Conservation (phyloP, 30 jellyfish, hydroid and myxozoan genomes). For the Rhopilema esculentum region DNA sequence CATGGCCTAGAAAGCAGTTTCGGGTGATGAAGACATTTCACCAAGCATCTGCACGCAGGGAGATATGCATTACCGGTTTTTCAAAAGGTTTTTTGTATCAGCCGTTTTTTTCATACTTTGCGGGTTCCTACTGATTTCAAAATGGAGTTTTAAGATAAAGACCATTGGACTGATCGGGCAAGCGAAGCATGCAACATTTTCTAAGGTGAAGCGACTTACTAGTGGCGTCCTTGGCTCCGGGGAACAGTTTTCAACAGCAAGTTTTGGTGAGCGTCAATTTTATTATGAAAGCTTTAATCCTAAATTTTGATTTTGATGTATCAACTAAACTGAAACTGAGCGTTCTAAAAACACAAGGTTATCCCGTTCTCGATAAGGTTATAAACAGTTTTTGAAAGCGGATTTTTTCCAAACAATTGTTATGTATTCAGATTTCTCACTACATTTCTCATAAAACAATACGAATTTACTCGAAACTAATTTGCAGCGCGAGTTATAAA, state of each 20-base stretch:
- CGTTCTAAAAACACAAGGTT: too few relatives aligned
- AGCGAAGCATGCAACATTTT: not conserved
- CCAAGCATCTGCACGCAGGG: conserved; percentile 8
- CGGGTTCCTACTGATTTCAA: conserved; percentile 48
- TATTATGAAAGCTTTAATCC: not conserved
- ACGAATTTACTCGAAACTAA: not conserved
- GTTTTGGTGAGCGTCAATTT: not conserved
- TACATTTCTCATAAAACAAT: not conserved
- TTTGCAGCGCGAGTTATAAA: not conserved
- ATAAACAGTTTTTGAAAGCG: too few relatives aligned
- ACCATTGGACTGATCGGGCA: not conserved
- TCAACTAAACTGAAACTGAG: too few relatives aligned
- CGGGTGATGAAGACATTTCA: conserved; percentile 11
- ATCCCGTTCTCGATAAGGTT: too few relatives aligned
- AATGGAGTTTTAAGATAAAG: conserved; percentile 21
- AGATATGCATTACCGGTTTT: conserved; percentile 66
- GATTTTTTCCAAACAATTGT: too few relatives aligned
- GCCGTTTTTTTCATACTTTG: conserved; percentile 37
- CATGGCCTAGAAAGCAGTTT: not conserved
- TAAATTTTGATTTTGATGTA: not conserved
- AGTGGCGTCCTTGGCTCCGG: not conserved
- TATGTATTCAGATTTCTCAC: too few relatives aligned
- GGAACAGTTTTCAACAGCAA: not conserved
- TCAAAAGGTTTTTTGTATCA: conserved; percentile 57
- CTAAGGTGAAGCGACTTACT: conserved; percentile 33